A percentile compares a stretch with the other conserved stretches of the same genome.
Evolutionary conservation across 2,797 vertebrate species (phyloP).

Genomic region (Apogon hyalosoma): DNA sequence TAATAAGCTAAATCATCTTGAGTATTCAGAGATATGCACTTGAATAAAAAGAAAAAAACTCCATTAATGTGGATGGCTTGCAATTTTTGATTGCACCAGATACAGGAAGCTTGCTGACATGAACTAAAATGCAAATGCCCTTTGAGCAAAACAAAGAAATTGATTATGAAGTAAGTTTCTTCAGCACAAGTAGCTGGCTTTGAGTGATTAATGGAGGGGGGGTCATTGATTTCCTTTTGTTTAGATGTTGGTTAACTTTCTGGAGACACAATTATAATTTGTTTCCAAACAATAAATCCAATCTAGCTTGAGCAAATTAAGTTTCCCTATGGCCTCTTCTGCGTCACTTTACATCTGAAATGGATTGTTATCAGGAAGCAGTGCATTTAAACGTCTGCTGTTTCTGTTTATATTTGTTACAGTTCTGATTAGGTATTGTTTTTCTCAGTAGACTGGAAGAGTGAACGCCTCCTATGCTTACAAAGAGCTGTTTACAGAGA

Average conservation of each 20-base stretch:
- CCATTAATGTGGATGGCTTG: conserved; percentile 85
- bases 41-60: conserved; percentile 79
- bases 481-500: conserved; percentile 64
- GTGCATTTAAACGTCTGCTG: conserved; percentile 69
- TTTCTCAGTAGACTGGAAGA: conserved; percentile 57
- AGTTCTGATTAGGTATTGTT: conserved; percentile 82
- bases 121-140: conserved; percentile 88
- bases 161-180: conserved; percentile 91
- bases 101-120: conserved; percentile 83
- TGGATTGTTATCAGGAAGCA: conserved; percentile 76
- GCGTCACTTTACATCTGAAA: conserved; percentile 83
- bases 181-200: conserved; percentile 83
- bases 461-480: conserved; percentile 69
- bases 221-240: conserved; percentile 90
- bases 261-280: conserved; percentile 88
- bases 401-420: conserved; percentile 70
- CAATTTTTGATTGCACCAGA: conserved; percentile 87
- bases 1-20: conserved; percentile 79
- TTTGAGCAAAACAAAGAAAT: conserved; percentile 90
- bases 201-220: conserved; percentile 87
- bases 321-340: conserved; percentile 84
- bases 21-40: conserved; percentile 84
- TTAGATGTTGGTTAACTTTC: conserved; percentile 89
- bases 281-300: conserved; percentile 90
- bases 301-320: conserved; percentile 85